Base-by-base conservation (phyloP, 1,140 invertebrate species). In the Eurosta solidaginis region DNA sequence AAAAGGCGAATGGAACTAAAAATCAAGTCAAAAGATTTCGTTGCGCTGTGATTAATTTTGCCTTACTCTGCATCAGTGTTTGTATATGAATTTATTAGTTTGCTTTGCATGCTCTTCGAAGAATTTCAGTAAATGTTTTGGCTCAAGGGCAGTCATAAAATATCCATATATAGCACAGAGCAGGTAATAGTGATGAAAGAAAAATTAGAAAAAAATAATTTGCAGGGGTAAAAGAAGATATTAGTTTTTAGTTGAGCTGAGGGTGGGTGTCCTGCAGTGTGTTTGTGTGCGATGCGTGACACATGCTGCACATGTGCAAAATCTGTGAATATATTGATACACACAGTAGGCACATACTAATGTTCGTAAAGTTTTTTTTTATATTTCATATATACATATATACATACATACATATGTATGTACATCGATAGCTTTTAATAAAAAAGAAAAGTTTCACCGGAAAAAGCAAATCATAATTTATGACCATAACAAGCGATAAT, bases 51-150 rank as follows among this genome's bases (percentile, higher is more conserved):
- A 47, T n/a, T 47, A 14, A 9, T 47, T 47, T 47, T 47, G 7
- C n/a, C n/a, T 47, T 47, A n/a, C 3, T 17, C 5, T n/a, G 20
- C 49, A 4, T 25, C 49, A n/a, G 49, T 25, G 36, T 14, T 36
- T 36, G 73, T 42, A 74, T 45, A 74, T 68, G 59, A 68, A 68
- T 68, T 68, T 33, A 68, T 74, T 74, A 74, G 73, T 74, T 74
- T 74, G n/a, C 25, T 47, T 10, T n/a, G 42, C 44, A 68, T 52
- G 3, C n/a, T 25, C 22, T 52, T 22, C 20, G 7, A 4, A 52
- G 1, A n/a, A 1, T 17, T 49, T 49, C n/a, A 40, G 12, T 68
- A n/a, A 20, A 10, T 33, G n/a, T n/a, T n/a, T n/a, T n/a, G 40
- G 14, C 59, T 68, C 59, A 63, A 63, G 36, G 12, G 59, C n/a